A percentile compares a stretch with the other conserved stretches of the same genome.
Conservation (phyloP, 2,797 vertebrate species). For the Falco peregrinus region DNA sequence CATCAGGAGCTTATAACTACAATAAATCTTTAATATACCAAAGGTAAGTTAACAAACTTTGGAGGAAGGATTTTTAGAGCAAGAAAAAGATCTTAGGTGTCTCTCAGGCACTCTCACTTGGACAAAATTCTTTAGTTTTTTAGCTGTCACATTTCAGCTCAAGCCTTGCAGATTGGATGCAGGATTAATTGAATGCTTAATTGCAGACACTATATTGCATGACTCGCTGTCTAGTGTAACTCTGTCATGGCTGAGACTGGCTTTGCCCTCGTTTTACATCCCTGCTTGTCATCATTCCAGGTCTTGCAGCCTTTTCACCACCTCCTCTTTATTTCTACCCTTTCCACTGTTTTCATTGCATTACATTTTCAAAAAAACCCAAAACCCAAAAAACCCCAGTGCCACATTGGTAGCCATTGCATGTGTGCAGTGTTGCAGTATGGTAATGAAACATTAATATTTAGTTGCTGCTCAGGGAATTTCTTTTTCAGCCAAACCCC, state of each 20-base stretch:
- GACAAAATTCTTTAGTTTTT: not conserved
- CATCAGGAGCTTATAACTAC: not conserved
- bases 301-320: not conserved
- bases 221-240: not conserved
- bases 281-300: not conserved
- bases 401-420: not conserved
- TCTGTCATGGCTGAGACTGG: not conserved
- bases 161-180: not conserved
- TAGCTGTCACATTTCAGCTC: not conserved
- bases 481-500: not conserved
- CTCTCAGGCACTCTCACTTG: not conserved
- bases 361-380: not conserved
- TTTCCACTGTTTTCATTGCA: not conserved
- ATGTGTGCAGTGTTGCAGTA: not conserved
- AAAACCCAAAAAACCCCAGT: not conserved
- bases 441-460: not conserved
- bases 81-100: not conserved
- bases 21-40: not conserved
- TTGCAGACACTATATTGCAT: not conserved
- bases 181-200: not conserved
- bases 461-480: not conserved
- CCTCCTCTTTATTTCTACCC: not conserved
- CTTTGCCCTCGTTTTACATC: not conserved
- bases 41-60: not conserved
- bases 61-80: not conserved